Base-by-base conservation (phyloP, 1,140 invertebrate genomes). In the Micrasema longulum region DNA sequence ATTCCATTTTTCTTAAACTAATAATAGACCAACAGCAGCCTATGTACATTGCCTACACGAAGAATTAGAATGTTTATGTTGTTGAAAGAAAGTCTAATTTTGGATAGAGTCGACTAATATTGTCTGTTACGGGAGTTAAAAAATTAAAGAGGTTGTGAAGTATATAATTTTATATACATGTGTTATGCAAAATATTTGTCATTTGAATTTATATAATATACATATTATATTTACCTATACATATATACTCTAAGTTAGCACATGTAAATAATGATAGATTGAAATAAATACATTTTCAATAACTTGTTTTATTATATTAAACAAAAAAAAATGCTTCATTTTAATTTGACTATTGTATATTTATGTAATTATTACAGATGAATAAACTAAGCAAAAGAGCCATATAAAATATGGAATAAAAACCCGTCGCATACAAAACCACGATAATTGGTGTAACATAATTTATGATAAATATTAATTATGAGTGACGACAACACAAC, bases 141-240 rank as follows among this genome's bases (percentile, higher is more conserved):
- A 65, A 48, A 57, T 38, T 71, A 50, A 63, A 75, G 73, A 62
- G 73, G 73, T 75, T 75, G 73, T 75, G 73, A 75, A 71, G 66
- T 64, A 68, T 68, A 68, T 68, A 60, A 72, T 57, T 65, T 72
- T 72, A 57, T 60, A 75, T 68, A 69, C 64, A 71, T 47, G 63
- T 71, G 69, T 73, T 73, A 69, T 68, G 52, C 50, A 55, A 65
- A 73, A 64, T 66, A 45, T 71, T 71, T 63, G 67, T 43, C 65
- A 71, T 47, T 64, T 57, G 43, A 52, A 14, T 50, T 23, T 71
- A 64, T 63, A 71, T 55, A 60, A 31, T 31, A 31, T 45, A 69
- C 48, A 55, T 63, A 63, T 31, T 31, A 31, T 31, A 31, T 31
- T 31, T 31, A 31, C 26, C 26, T 20, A 71, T 57, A 63, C 69